phyloP scores from a whole-genome alignment of 2,888 invertebrate species.

The Agapostemon virescens region DNA sequence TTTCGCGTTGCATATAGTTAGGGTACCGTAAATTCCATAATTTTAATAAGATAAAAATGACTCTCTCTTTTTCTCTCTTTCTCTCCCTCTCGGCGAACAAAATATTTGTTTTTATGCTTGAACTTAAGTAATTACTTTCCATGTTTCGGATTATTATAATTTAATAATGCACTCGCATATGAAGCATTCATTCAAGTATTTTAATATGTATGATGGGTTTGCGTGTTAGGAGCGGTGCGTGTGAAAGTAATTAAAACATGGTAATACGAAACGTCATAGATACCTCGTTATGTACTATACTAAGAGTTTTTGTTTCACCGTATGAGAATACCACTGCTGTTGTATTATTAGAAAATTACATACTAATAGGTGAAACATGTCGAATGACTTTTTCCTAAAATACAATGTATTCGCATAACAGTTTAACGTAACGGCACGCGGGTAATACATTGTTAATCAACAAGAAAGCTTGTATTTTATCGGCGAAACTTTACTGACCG shows the following conservation, averaged over 20 bases:
- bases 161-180: neutral
- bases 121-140: neutral
- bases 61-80: too few relatives aligned
- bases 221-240: neutral
- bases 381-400: neutral
- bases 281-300: neutral
- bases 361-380: neutral
- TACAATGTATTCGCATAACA: neutral
- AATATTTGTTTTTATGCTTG: neutral
- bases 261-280: neutral
- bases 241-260: conserved; percentile 9
- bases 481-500: neutral
- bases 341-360: neutral
- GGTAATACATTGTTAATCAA: neutral
- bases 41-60: neutral
- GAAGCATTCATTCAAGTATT: neutral
- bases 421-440: neutral
- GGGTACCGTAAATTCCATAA: neutral
- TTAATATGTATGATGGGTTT: neutral
- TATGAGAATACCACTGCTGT: neutral
- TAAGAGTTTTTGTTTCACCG: neutral
- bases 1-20: neutral
- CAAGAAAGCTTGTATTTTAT: neutral
- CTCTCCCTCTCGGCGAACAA: neutral
- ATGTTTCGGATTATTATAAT: neutral